A percentile compares a stretch with the other conserved stretches of the same genome.
phyloP scores from a whole-genome alignment of 2,797 vertebrate species.

The Hozukius guyotensis region DNA sequence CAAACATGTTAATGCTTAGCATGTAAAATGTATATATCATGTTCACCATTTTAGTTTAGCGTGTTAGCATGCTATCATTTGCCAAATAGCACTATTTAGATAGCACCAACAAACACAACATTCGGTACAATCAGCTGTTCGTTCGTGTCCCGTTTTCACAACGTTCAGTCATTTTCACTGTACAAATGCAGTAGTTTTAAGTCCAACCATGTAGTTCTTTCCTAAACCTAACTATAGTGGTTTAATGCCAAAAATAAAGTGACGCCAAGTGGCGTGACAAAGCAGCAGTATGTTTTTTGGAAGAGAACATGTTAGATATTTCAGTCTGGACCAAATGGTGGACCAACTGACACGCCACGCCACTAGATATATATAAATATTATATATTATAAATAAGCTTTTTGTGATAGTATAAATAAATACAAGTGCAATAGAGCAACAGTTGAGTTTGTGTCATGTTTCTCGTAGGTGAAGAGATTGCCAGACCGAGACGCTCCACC shows the following conservation, averaged over 20 bases:
- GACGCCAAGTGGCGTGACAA: no score
- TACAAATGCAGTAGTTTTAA: no score
- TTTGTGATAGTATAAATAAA: neutral
- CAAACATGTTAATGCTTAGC: neutral
- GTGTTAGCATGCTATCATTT: neutral
- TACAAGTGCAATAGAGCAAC: neutral
- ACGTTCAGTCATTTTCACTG: no score
- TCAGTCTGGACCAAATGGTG: neutral
- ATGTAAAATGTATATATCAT: neutral
- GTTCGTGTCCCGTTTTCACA: no score
- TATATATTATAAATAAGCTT: neutral
- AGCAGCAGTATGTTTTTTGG: no score
- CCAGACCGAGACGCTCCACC: constrained; percentile 92
- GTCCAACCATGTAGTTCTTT: no score
- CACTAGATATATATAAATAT: neutral
- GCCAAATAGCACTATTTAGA: neutral
- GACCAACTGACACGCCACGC: neutral
- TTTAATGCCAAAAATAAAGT: no score
- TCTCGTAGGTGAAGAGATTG: constrained; percentile 92
- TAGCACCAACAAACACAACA: neutral
- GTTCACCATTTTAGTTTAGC: neutral
- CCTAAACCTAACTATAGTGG: no score
- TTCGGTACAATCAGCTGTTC: no score
- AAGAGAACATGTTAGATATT: neutral
- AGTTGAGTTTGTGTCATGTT: constrained; percentile 1